Percentiles rank a stretch among this genome's conserved stretches.
Conservation (phyloP, 2,797 vertebrate genomes). For the Distichodus sexfasciatus region DNA sequence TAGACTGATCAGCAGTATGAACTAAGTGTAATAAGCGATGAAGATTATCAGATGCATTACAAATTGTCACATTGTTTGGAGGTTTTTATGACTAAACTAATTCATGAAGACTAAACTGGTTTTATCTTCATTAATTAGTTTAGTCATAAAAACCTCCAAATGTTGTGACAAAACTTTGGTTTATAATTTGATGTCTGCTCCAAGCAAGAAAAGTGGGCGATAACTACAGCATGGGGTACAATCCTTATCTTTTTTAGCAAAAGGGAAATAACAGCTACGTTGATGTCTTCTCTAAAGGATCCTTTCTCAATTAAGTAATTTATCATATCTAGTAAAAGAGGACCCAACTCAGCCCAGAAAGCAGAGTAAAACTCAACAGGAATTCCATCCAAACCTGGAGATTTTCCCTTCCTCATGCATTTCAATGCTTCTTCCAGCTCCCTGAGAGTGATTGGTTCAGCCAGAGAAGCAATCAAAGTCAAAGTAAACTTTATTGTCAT, state of each 20-base stretch:
- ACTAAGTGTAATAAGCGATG: too few relatives aligned
- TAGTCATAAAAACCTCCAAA: background rate
- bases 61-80: background rate
- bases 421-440: background rate
- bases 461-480: too few relatives aligned
- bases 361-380: background rate
- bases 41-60: background rate
- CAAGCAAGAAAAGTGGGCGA: background rate
- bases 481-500: too few relatives aligned
- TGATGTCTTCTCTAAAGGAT: background rate
- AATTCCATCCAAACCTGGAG: slow-evolving; percentile 2
- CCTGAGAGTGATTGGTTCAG: background rate
- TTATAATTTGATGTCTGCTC: background rate
- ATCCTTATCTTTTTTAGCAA: background rate
- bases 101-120: too few relatives aligned
- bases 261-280: background rate
- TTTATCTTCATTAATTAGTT: too few relatives aligned
- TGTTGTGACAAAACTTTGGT: background rate
- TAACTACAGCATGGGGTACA: background rate
- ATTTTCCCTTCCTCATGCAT: background rate
- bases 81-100: too few relatives aligned
- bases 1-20: too few relatives aligned
- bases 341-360: background rate
- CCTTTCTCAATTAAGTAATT: slow-evolving; percentile 5
- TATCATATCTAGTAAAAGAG: background rate